Evolutionary conservation across 1,140 invertebrate genomes (phyloP), one percentile per base, ranked within the genome.

Genomic region (Cephus cinctus): DNA sequence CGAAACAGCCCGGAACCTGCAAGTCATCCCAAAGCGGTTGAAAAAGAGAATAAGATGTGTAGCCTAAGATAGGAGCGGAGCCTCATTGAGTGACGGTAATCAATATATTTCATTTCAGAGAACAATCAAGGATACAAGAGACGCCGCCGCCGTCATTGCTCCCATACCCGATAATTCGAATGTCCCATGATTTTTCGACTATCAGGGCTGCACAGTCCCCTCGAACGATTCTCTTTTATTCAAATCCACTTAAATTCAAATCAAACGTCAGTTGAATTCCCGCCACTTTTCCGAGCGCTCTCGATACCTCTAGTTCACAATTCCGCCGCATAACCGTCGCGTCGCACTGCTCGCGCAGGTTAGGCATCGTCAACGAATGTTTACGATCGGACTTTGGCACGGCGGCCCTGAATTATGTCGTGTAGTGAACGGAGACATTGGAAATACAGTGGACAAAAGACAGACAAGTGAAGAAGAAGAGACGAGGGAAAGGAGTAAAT

Each of bases 21-120:
- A 51, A 65, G 63, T 67, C 67, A 67, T 61, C 49, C 40, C 34
- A 36, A 54, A 47, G 54, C 53, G 62, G 61, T 58, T 59, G 50
- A 52, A 44, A 45, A 38, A 30, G 36, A 41, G 34, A 52, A 66
- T 59, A 57, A 27, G 22, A 25, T 27, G 19, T 20, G 38, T 25
- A 20, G 27, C 38, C 25, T 42, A 12, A 21, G n/a, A n/a, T 23
- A 14, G 22, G 11, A n/a, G 6, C 44, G 18, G 43, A 30, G 46
- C 14, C 34, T 55, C 52, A 47, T 48, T 52, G 53, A 60, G 12
- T 45, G 44, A 51, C 50, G 47, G 46, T 55, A 61, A 65, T 63
- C 63, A 59, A 56, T 54, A 57, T 51, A 53, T 50, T 63, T 65
- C 56, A 62, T 63, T 65, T 55, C 43, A 23, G 27, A 52, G 53